These are phyloP conservation scores for Potamarius usumacintae DNA, from an alignment of 2,113 vertebrate species.

Conservation along the genomic window DNA sequence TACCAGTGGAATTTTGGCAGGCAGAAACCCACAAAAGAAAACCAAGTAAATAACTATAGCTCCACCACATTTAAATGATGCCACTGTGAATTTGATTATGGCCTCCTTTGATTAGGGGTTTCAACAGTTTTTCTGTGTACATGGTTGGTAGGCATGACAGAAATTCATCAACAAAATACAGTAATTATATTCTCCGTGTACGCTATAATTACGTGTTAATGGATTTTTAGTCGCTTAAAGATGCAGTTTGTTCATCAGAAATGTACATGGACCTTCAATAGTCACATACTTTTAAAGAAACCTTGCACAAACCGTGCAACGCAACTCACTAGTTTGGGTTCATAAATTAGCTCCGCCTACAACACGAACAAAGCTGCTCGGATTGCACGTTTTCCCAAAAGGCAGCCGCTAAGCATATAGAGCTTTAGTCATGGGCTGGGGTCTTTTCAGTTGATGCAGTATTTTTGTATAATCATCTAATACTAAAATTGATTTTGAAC, in stretches of 20 bases:
- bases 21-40: background rate
- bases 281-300: background rate
- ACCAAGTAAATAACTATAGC: conserved; percentile 17
- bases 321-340: background rate
- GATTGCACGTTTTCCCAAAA: background rate
- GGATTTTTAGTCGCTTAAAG: background rate
- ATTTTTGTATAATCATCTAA: background rate
- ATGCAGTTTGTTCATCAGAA: background rate
- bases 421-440: background rate
- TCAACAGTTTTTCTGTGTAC: conserved; percentile 17
- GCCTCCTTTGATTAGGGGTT: conserved; percentile 3
- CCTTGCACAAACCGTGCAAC: no score
- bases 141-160: conserved; percentile 53
- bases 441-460: no score
- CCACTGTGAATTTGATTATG: conserved; percentile 52
- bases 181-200: conserved; percentile 57
- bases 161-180: conserved; percentile 42
- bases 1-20: conserved; percentile 8
- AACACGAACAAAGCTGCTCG: background rate
- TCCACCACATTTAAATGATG: background rate
- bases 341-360: background rate
- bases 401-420: background rate
- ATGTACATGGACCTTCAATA: background rate
- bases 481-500: background rate
- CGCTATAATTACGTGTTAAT: background rate